Evolutionary conservation across 2,797 vertebrate species (phyloP).

Genomic region (Hyperoplus immaculatus): DNA sequence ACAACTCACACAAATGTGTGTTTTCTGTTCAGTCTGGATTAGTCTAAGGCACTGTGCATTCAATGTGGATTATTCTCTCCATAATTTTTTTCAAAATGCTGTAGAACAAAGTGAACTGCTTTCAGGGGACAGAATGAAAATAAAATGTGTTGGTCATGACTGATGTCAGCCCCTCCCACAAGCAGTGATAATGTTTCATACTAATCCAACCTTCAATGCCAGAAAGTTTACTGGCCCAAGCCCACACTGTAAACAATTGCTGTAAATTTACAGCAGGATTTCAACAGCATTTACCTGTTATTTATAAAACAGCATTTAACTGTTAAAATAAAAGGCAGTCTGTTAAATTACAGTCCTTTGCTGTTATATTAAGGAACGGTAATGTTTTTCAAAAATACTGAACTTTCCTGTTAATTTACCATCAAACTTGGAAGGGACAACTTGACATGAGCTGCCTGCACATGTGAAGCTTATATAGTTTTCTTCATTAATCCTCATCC

Average conservation of each 20-base stretch:
- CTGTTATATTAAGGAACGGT: no score
- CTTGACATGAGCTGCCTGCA: no score
- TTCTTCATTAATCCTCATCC: no score
- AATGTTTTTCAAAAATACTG: no score
- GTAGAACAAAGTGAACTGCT: background rate
- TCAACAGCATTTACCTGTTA: no score
- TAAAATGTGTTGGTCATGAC: conserved; percentile 9
- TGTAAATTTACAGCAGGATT: no score
- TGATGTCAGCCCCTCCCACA: conserved; percentile 12
- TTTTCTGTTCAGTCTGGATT: background rate
- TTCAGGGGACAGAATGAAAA: background rate
- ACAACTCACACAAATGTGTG: background rate
- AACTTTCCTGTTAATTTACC: no score
- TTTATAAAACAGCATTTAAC: no score
- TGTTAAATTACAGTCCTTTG: no score
- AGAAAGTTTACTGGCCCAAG: conserved; percentile 20
- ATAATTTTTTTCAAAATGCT: background rate
- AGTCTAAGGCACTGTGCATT: conserved; percentile 3
- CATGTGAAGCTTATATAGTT: no score
- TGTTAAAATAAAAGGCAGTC: no score
- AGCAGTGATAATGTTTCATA: conserved; percentile 36
- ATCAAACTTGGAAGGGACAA: no score
- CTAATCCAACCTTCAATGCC: conserved; percentile 24
- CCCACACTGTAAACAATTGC: background rate
- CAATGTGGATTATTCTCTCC: background rate